These are phyloP conservation scores for Momotus momota DNA, from an alignment of 2,797 vertebrate genomes.

Conservation along the genomic window DNA sequence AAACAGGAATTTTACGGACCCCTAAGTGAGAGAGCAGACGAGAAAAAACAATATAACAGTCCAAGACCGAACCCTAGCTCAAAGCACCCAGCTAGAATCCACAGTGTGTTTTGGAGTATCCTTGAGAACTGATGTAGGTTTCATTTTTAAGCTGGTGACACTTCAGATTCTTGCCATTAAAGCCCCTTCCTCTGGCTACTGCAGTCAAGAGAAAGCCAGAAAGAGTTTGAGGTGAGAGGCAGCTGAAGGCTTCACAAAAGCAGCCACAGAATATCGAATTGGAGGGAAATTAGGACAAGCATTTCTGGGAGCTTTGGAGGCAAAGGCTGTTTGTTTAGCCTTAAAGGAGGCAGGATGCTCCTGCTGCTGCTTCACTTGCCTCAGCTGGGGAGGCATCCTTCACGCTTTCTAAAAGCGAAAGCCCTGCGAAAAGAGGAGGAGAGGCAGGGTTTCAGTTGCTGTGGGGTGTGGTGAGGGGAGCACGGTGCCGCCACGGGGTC, in stretches of 20 bases:
- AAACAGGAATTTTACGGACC: background rate
- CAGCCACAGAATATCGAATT: background rate
- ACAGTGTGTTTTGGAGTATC: background rate
- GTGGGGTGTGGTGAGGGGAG: background rate
- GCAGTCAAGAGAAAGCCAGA: fast-evolving
- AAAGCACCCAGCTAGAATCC: background rate
- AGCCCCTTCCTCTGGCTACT: background rate
- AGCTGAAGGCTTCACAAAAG: background rate
- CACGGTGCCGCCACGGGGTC: background rate
- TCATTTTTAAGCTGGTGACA: background rate
- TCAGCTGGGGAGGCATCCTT: background rate
- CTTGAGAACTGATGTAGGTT: fast-evolving
- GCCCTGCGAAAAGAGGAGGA: background rate
- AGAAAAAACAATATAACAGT: background rate
- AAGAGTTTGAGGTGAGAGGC: background rate
- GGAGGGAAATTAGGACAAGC: background rate
- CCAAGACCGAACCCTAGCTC: background rate
- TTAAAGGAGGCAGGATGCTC: slow-evolving; percentile 22
- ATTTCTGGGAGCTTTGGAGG: background rate
- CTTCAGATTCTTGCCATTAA: background rate
- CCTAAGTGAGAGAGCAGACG: background rate
- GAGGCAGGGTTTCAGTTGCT: background rate
- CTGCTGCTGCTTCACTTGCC: background rate
- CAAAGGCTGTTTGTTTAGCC: background rate
- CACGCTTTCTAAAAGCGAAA: background rate